A percentile compares a stretch with the other conserved stretches of the same genome.
Conservation (phyloP, 2,797 vertebrate genomes). For the Buphagus erythrorhynchus region DNA sequence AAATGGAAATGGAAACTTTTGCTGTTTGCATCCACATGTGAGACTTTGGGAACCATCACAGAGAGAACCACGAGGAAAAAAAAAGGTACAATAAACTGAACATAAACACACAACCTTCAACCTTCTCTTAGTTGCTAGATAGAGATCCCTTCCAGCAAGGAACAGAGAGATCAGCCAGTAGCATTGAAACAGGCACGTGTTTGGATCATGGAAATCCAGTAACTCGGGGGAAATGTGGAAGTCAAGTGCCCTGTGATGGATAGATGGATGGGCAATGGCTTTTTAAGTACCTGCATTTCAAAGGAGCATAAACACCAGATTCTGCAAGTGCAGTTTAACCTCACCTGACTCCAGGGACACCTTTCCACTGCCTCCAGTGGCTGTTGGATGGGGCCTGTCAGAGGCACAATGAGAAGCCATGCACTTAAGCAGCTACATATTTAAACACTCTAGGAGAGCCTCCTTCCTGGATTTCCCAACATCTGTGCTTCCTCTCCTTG, state of each 20-base stretch:
- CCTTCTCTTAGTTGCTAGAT: neutral
- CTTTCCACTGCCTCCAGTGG: neutral
- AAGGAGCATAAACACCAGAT: neutral
- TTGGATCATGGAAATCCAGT: neutral
- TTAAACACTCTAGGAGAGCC: slow-evolving; percentile 48
- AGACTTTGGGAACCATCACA: neutral
- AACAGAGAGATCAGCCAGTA: neutral
- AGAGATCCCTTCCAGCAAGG: neutral
- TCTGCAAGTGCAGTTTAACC: slow-evolving; percentile 29
- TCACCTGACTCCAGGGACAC: slow-evolving; percentile 14
- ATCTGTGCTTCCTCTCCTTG: slow-evolving; percentile 56
- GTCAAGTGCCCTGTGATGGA: neutral
- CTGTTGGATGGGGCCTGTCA: slow-evolving; percentile 8
- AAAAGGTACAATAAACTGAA: neutral
- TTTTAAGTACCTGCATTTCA: neutral
- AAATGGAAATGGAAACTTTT: neutral
- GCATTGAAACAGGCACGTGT: neutral
- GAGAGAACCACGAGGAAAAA: neutral
- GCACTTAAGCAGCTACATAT: neutral
- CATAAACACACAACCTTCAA: neutral
- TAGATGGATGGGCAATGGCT: neutral
- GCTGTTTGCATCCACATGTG: neutral
- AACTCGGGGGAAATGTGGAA: neutral
- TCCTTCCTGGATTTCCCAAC: slow-evolving; percentile 62
- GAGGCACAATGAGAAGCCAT: neutral